phyloP scores from a whole-genome alignment of 2,113 vertebrate genomes.

The Sphaerodactylus townsendi region DNA sequence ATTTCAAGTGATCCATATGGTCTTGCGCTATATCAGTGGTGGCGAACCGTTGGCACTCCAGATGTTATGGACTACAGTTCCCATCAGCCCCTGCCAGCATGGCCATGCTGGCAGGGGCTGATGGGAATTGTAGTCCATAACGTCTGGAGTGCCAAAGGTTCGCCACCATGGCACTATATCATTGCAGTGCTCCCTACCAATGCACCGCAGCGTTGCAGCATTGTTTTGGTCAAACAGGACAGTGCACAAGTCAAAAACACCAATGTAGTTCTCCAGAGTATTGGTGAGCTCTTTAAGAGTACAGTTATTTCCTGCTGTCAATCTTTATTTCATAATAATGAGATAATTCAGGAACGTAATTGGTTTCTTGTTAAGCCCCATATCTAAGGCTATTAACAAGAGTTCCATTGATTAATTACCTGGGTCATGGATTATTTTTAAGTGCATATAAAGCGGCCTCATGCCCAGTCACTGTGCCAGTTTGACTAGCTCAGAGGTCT shows the following conservation, averaged over 20 bases:
- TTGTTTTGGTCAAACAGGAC: not conserved
- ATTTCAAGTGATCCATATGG: not conserved
- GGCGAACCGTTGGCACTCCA: too few species aligned
- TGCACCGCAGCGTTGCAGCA: not conserved
- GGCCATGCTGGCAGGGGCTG: too few species aligned
- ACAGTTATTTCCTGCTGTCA: not conserved
- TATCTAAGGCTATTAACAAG: too few species aligned
- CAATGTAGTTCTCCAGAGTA: not conserved
- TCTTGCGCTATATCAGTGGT: too few species aligned
- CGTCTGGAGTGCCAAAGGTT: too few species aligned
- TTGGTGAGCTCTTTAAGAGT: not conserved
- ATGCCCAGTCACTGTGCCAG: too few species aligned
- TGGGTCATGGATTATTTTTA: not conserved
- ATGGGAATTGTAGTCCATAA: too few species aligned
- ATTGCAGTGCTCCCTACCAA: not conserved
- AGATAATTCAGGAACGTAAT: not conserved
- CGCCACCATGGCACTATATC: too few species aligned
- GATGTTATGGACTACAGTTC: too few species aligned
- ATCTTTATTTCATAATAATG: not conserved
- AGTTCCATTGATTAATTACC: not conserved
- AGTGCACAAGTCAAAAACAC: not conserved
- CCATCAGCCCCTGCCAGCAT: too few species aligned
- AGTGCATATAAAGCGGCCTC: too few species aligned
- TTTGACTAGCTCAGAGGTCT: too few species aligned
- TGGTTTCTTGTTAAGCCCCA: not conserved